Base-by-base conservation (phyloP, 2,113 vertebrate genomes). In the Corythornis cristatus region DNA sequence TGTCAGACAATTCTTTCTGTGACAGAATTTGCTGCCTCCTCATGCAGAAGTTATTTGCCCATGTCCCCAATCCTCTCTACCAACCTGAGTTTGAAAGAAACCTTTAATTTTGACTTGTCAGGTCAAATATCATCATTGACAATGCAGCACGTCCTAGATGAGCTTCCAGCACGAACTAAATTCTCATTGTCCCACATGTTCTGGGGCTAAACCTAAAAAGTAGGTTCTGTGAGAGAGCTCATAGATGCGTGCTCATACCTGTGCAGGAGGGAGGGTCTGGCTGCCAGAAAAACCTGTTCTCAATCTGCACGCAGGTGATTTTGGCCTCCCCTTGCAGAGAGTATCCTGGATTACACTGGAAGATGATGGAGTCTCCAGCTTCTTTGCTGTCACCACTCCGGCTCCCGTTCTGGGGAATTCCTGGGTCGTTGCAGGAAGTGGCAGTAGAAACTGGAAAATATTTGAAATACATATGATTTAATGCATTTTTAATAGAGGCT, bases 371-470 rank as follows among this genome's bases (percentile, higher is more conserved):
- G 96, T 99, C 99, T 0, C 99, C 99, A 0, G 99, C 99, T 91
- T 99, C 98, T 78, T 90, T 98, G 97, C 99, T 99, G 98, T 99
- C 98, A 1, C 99, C 99, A 2, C 98, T 98, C 13, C 99, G 98
- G 82, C 98, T 99, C 62, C 99, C 99, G 2, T 99, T 99, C 93
- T 99, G 98, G 1, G 99, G 99, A 74, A 99, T 96, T 8, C 99
- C 99, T 1, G 99, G 99, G 95, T 99, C 99, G 31, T 99, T 99
- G 97, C 99, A 99, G 73, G 99, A 99, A 1, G 99, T 99, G 19
- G 99, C 99, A 22, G 99, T 99, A 62, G 99, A 99, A 61, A 99
- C 99, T 99, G 86, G 2, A 33, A 88, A 85, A 42, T 15, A 82
- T 61, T 53, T 56, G 79, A 83, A 42, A 51, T 3, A 58, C 2